phyloP scores from a whole-genome alignment of 2,888 invertebrate genomes.

The Dynastes tityus region DNA sequence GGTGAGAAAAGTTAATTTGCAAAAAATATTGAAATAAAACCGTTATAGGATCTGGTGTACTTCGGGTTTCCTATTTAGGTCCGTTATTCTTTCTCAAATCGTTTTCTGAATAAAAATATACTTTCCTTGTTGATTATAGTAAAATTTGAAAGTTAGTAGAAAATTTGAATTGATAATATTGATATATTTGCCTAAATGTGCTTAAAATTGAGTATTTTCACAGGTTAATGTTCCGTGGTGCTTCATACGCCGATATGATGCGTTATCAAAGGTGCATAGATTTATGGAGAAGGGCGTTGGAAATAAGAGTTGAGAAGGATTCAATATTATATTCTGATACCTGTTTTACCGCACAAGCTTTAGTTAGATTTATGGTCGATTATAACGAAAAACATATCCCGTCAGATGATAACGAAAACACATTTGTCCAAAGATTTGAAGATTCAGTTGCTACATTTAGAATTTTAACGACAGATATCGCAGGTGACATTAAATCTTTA shows the following conservation, averaged over 20 bases:
- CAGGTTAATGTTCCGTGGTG: conserved; percentile 75
- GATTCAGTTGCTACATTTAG: conserved; percentile 82
- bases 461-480: conserved; percentile 78
- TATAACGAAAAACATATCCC: conserved; percentile 76
- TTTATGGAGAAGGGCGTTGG: conserved; percentile 88
- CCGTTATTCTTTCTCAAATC: too few relatives aligned
- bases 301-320: conserved; percentile 85
- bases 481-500: conserved; percentile 63
- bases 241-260: conserved; percentile 81
- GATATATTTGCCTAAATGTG: too few relatives aligned
- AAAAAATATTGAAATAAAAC: too few relatives aligned
- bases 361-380: conserved; percentile 88
- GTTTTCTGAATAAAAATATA: conserved; percentile 1
- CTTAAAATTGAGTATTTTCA: neutral
- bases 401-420: conserved; percentile 70
- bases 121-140: neutral
- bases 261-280: conserved; percentile 89
- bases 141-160: neutral
- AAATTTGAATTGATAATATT: too few relatives aligned
- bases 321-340: conserved; percentile 86
- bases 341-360: conserved; percentile 88
- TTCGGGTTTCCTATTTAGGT: neutral
- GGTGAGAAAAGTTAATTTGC: conserved; percentile 57
- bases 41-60: too few relatives aligned
- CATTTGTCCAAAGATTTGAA: conserved; percentile 75